These are phyloP conservation scores for Incurvaria masculella DNA, from an alignment of 2,888 invertebrate species.

Conservation along the genomic window DNA sequence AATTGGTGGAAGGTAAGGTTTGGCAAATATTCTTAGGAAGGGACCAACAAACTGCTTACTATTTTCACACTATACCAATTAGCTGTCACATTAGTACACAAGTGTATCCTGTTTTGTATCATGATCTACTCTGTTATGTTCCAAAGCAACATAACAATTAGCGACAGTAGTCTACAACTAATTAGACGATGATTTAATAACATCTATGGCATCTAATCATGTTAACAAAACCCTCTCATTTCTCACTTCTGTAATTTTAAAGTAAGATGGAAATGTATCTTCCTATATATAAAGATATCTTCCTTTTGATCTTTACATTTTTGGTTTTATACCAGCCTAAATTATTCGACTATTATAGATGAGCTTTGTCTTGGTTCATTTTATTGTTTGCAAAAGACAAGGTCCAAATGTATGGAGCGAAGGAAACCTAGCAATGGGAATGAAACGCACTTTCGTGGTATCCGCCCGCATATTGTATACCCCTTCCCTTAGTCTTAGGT, in stretches of 20 bases:
- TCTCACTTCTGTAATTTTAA: too few relatives aligned
- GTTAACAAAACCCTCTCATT: too few relatives aligned
- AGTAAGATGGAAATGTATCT: neutral
- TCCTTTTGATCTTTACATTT: neutral
- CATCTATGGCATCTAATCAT: too few relatives aligned
- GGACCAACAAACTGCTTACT: slow-evolving; percentile 41
- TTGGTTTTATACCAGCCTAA: neutral
- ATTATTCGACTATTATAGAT: neutral
- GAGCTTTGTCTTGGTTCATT: neutral
- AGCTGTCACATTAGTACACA: too few relatives aligned
- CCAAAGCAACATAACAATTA: too few relatives aligned
- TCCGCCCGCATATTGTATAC: slow-evolving; percentile 35
- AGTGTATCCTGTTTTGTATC: neutral
- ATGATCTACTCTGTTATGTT: neutral
- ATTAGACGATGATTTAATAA: too few relatives aligned
- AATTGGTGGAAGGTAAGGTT: slow-evolving; percentile 29
- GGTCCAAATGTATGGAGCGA: too few relatives aligned
- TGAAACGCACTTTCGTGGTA: slow-evolving; percentile 47
- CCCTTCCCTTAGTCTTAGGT: slow-evolving; percentile 26
- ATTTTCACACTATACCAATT: neutral
- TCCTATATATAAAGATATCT: too few relatives aligned
- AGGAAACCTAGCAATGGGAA: slow-evolving; percentile 33
- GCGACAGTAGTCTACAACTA: too few relatives aligned
- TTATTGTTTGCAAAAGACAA: too few relatives aligned
- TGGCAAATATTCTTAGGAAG: slow-evolving; percentile 41